These are phyloP conservation scores for Formica selysi DNA, from an alignment of 1,140 invertebrate genomes.

Conservation along the genomic window DNA sequence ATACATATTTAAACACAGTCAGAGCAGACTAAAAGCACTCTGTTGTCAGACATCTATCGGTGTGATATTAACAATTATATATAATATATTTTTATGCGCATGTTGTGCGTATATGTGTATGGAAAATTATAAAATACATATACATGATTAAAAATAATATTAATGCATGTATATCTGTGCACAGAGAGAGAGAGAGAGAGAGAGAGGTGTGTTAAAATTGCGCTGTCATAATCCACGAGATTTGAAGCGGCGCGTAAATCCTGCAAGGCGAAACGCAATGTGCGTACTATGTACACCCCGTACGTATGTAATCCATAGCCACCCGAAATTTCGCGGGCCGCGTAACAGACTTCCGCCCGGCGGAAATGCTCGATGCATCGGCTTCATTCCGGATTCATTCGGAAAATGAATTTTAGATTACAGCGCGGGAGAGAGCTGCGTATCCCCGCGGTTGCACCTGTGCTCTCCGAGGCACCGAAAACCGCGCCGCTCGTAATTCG, in stretches of 20 bases:
- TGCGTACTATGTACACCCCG: too few relatives aligned
- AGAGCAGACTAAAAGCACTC: too few relatives aligned
- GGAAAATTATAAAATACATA: neutral
- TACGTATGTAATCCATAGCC: slow-evolving; percentile 4
- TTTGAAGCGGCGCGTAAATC: slow-evolving; percentile 54
- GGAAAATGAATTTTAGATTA: slow-evolving; percentile 74
- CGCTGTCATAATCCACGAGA: slow-evolving; percentile 43
- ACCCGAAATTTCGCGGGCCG: slow-evolving; percentile 37
- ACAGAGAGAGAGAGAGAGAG: too few relatives aligned
- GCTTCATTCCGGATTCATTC: slow-evolving; percentile 70
- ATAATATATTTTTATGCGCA: too few relatives aligned
- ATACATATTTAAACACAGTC: too few relatives aligned
- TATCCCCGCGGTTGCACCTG: slow-evolving; percentile 51
- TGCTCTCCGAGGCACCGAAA: slow-evolving; percentile 38
- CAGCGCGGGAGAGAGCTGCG: slow-evolving; percentile 28
- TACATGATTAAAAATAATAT: slow-evolving; percentile 6
- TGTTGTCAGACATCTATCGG: too few relatives aligned
- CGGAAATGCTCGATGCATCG: slow-evolving; percentile 44
- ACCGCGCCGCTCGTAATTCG: slow-evolving; percentile 59
- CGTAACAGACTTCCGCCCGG: slow-evolving; percentile 37
- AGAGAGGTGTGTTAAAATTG: neutral
- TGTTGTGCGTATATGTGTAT: too few relatives aligned
- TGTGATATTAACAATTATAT: too few relatives aligned
- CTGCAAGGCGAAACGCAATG: slow-evolving; percentile 5
- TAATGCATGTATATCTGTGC: neutral